Conservation (phyloP, 1,140 invertebrate genomes). For the Littorina saxatilis region DNA sequence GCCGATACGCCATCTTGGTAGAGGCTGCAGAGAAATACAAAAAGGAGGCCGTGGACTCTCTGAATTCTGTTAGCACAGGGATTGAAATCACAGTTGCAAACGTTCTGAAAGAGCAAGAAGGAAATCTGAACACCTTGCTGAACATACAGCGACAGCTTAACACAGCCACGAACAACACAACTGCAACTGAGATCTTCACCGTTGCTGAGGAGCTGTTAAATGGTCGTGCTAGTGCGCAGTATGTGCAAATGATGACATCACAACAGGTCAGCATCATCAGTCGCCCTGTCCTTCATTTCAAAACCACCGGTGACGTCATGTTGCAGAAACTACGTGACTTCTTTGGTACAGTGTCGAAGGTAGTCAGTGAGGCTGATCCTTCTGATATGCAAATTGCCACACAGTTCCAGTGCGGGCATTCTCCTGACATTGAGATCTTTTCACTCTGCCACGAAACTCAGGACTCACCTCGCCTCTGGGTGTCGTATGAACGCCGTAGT, state of each 20-base stretch:
- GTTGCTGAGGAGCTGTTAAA: slow-evolving; percentile 9
- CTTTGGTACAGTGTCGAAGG: neutral
- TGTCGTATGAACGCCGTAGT: neutral
- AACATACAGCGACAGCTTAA: neutral
- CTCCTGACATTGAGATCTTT: neutral
- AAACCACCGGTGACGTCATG: neutral
- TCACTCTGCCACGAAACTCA: neutral
- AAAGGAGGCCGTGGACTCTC: neutral
- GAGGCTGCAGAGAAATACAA: neutral
- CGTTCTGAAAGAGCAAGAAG: neutral
- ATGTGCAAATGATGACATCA: neutral
- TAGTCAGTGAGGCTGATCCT: neutral
- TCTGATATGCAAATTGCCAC: neutral
- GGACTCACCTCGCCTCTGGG: neutral
- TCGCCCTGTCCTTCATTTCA: neutral
- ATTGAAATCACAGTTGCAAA: neutral
- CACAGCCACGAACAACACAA: neutral
- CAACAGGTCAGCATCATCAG: neutral
- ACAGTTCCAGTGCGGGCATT: neutral
- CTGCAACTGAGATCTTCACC: neutral
- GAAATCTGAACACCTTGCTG: neutral
- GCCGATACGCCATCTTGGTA: neutral
- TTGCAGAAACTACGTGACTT: neutral
- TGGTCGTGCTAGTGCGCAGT: neutral
- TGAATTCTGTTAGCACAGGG: neutral